phyloP scores from a whole-genome alignment of 1,140 invertebrate species.

The Probaryconus sp. region DNA sequence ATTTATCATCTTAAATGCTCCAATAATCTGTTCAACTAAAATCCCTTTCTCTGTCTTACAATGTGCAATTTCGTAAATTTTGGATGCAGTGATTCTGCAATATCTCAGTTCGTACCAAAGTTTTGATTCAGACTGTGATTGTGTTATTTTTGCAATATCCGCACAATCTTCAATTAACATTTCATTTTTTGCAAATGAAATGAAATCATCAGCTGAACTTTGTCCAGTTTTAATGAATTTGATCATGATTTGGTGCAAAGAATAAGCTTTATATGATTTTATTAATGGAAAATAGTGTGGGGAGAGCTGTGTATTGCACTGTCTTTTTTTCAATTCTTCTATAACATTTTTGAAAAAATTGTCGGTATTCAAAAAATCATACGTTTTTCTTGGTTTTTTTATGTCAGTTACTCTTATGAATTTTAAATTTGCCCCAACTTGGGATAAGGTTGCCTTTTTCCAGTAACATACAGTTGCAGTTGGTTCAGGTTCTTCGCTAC shows the following conservation, averaged over 20 bases:
- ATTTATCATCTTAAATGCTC: slow-evolving; percentile 53
- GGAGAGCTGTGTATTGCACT: slow-evolving; percentile 25
- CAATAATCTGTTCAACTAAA: slow-evolving; percentile 57
- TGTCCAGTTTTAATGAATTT: slow-evolving; percentile 7
- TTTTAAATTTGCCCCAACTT: slow-evolving; percentile 44
- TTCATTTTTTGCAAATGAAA: slow-evolving; percentile 1
- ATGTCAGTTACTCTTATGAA: slow-evolving; percentile 39
- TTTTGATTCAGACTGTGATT: slow-evolving; percentile 6
- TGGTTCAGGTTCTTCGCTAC: slow-evolving; percentile 71
- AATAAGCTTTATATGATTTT: slow-evolving; percentile 7
- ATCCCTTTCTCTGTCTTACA: slow-evolving; percentile 61
- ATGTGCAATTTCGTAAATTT: slow-evolving; percentile 62
- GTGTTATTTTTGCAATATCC: neutral
- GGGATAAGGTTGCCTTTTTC: slow-evolving; percentile 46
- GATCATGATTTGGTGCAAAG: slow-evolving; percentile 18
- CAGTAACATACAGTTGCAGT: slow-evolving; percentile 70
- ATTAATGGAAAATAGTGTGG: slow-evolving; percentile 15
- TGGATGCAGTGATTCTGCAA: slow-evolving; percentile 67
- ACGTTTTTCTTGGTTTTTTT: slow-evolving; percentile 2
- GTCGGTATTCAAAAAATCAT: slow-evolving; percentile 5
- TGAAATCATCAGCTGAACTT: slow-evolving; percentile 21
- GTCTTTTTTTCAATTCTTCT: slow-evolving; percentile 12
- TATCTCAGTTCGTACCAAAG: slow-evolving; percentile 29
- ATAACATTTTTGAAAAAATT: slow-evolving; percentile 27
- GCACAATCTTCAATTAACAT: slow-evolving; percentile 8